phyloP scores from a whole-genome alignment of 2,888 invertebrate genomes.

The Heliconius charithonia region DNA sequence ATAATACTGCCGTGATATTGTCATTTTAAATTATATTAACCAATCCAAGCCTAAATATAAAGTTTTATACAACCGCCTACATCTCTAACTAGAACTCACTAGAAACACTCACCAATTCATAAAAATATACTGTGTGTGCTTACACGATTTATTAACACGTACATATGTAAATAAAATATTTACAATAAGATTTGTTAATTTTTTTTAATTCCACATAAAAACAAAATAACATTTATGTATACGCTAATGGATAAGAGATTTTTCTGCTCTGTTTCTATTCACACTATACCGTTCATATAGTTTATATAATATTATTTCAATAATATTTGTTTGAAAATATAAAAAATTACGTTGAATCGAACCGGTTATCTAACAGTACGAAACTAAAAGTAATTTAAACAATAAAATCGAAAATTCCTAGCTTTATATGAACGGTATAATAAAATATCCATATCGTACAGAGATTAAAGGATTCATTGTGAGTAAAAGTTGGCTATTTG shows the following conservation, averaged over 20 bases:
- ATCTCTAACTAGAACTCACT: conserved; percentile 48
- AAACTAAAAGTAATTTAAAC: background rate
- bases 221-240: background rate
- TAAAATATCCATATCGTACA: conserved; percentile 34
- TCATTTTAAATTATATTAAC: conserved; percentile 33
- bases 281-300: background rate
- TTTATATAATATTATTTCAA: too few relatives aligned
- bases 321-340: background rate
- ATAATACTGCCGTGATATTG: conserved; percentile 44
- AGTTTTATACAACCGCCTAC: conserved; percentile 27
- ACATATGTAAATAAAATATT: conserved; percentile 16
- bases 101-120: conserved; percentile 53
- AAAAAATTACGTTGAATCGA: background rate
- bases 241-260: background rate
- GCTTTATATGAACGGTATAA: conserved; percentile 23
- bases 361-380: background rate
- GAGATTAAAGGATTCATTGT: conserved; percentile 28
- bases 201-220: background rate
- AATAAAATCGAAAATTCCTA: conserved; percentile 7
- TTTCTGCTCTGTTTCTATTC: background rate
- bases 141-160: conserved; percentile 27
- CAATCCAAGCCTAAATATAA: conserved; percentile 15
- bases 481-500: conserved; percentile 29
- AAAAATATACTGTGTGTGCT: conserved; percentile 43
- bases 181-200: background rate